A percentile compares a stretch with the other conserved stretches of the same genome.
These are phyloP conservation scores for Terrapene triunguis DNA, from an alignment of 2,113 vertebrate species.

Conservation along the genomic window DNA sequence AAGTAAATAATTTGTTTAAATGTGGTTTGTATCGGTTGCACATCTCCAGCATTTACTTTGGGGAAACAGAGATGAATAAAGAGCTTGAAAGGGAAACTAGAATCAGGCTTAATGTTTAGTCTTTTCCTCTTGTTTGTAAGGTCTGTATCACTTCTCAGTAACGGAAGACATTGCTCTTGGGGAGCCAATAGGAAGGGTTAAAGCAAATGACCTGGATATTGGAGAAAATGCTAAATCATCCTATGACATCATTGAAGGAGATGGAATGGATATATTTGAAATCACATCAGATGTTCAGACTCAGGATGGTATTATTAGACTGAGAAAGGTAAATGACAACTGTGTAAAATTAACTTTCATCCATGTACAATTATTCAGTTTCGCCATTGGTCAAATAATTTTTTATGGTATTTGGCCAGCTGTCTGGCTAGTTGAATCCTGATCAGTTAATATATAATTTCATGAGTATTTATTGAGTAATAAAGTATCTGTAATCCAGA, in stretches of 20 bases:
- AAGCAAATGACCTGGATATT: conserved; percentile 93
- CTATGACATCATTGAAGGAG: conserved; percentile 94
- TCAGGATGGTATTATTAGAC: conserved; percentile 92
- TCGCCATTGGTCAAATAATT: background rate
- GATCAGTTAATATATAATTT: background rate
- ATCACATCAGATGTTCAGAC: conserved; percentile 90
- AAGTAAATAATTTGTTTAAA: background rate
- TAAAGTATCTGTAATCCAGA: background rate
- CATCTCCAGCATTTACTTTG: background rate
- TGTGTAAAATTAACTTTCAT: background rate
- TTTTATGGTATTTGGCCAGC: background rate
- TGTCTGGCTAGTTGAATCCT: background rate
- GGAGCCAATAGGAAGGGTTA: conserved; percentile 91
- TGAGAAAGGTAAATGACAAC: conserved; percentile 88
- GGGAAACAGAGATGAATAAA: background rate
- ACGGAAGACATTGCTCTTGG: conserved; percentile 91
- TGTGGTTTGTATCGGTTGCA: background rate
- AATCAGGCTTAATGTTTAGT: conserved; percentile 3
- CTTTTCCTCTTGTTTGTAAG: conserved; percentile 78
- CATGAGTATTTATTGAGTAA: background rate
- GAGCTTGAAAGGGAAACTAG: background rate
- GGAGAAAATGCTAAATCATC: conserved; percentile 95
- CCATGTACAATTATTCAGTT: too few species aligned
- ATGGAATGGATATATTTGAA: conserved; percentile 92
- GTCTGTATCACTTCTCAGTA: conserved; percentile 95